Evolutionary conservation across 2,888 invertebrate genomes (phyloP).

Genomic region (Eumerus sabulonum): DNA sequence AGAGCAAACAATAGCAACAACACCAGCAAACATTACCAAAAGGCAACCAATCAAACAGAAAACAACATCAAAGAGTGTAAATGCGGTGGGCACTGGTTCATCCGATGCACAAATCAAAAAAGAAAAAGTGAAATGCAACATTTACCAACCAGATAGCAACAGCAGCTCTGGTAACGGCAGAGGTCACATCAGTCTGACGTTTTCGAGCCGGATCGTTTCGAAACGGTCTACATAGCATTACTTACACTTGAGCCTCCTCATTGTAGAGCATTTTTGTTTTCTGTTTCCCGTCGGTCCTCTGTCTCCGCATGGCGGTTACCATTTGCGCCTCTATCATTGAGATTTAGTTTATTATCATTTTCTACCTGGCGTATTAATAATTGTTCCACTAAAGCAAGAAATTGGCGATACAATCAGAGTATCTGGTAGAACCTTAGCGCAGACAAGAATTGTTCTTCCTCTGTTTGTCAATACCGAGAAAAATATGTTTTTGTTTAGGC

Average conservation of each 20-base stretch:
- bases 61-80: neutral
- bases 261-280: slow-evolving; percentile 3
- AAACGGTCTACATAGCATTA: slow-evolving; percentile 29
- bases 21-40: slow-evolving; percentile 1
- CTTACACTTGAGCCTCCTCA: neutral
- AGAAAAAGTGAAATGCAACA: slow-evolving; percentile 17
- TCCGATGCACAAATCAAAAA: slow-evolving; percentile 13
- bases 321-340: neutral
- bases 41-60: slow-evolving; percentile 1
- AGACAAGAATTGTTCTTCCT: slow-evolving; percentile 20
- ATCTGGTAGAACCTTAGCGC: slow-evolving; percentile 32
- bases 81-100: neutral
- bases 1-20: neutral
- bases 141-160: slow-evolving; percentile 11
- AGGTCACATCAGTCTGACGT: slow-evolving; percentile 5
- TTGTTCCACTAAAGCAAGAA: slow-evolving; percentile 47
- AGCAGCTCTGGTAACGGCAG: neutral
- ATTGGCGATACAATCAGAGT: slow-evolving; percentile 53
- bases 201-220: slow-evolving; percentile 23
- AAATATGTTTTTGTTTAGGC: neutral
- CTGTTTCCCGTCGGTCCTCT: slow-evolving; percentile 13
- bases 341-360: slow-evolving; percentile 43
- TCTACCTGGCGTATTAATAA: slow-evolving; percentile 47
- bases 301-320: slow-evolving; percentile 11
- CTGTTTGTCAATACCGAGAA: slow-evolving; percentile 9